Evolutionary conservation across 2,888 invertebrate species (phyloP), one percentile per base, ranked within the genome.

Genomic region (Tetranychus truncatus): DNA sequence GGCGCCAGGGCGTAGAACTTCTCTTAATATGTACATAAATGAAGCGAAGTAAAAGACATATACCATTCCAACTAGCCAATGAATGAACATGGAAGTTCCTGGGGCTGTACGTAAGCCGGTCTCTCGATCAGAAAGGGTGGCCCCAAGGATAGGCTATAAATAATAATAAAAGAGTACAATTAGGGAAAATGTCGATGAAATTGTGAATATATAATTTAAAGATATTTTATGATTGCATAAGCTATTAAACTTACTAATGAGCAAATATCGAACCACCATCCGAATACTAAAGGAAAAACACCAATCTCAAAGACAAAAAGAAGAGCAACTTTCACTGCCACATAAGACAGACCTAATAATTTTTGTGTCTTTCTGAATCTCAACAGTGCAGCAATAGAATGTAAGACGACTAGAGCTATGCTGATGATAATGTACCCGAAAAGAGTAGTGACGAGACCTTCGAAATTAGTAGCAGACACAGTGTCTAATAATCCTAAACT

Each of bases 11-110:
- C 99, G 87, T 66, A 99, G 82, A 0, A 96, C 93, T 84, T 99
- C 97, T 74, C 97, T 86, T 44, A 99, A 83, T 3, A 99, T 85
- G 21, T 95, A 85, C 71, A 97, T 91, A 82, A 95, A 97, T 0
- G 95, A 95, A 8, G 97, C 99, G 82, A 99, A 97, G 84, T 99
- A 99, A 84, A 99, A 99, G 18, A 99, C 95, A 82, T 95, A 99
- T 11, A 87, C 91, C 95, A 99, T 97, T 76, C 99, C 99, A 8
- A 95, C 92, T 67, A 97, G 88, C 99, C 99, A 99, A 83, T 99
- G 97, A 75, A 99, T 90, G 82, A 97, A 97, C 86, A 97, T 91
- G 1, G 94, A 92, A 0, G 97, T 95, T 80, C 95, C 95, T 0
- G 97, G 97, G 0, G 95, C 94, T 0, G 90, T 87, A 78, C 89